Evolutionary conservation across 2,113 vertebrate genomes (phyloP), one percentile per base, ranked within the genome.

Genomic region (Typhlomys cinereus): DNA sequence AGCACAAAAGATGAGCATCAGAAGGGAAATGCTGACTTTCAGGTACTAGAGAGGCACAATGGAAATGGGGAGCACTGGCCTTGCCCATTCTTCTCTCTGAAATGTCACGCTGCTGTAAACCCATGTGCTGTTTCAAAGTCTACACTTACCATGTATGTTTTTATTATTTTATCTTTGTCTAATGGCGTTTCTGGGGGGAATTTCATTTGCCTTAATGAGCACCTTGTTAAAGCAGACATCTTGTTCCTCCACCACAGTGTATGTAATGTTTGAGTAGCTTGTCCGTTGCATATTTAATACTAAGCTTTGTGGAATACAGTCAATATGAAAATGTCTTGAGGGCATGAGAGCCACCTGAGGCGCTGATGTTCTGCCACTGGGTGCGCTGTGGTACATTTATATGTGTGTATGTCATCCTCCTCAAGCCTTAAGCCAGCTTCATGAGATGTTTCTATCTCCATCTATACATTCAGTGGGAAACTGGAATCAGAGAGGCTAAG

Each of bases 21-120:
- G 59, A 48, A 91, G 75, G 82, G 50, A 84, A 82, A 86, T n/a
- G 48, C 62, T 67, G 66, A 59, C 39, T 81, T 80, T 71, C 48
- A 86, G 41, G 54, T 74, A 66, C 88, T 70, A 59, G 61, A n/a
- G 54, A 92, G 41, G 48, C 59, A 46, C 3, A 4, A 41, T 2
- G 10, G 34, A 90, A 46, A 50, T 48, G 23, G 66, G 80, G 23
- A 14, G 21, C 21, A 39, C 9, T 25, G 39, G 14, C 73, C 54
- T 66, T 62, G 57, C 34, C 44, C 36, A 80, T 70, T 94, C 66
- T 94, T 67, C 80, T 70, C 66, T 48, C 57, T 48, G 84, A 93
- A 86, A 27, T 61, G 50, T 39, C 54, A 41, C 73, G 92, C 81
- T 95, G 84, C 81, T 96, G 84, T 84, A 89, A 88, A 50, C 29